Evolutionary conservation across 2,113 vertebrate species (phyloP), one percentile per base, ranked within the genome.

Genomic region (Coptodon rendalli): DNA sequence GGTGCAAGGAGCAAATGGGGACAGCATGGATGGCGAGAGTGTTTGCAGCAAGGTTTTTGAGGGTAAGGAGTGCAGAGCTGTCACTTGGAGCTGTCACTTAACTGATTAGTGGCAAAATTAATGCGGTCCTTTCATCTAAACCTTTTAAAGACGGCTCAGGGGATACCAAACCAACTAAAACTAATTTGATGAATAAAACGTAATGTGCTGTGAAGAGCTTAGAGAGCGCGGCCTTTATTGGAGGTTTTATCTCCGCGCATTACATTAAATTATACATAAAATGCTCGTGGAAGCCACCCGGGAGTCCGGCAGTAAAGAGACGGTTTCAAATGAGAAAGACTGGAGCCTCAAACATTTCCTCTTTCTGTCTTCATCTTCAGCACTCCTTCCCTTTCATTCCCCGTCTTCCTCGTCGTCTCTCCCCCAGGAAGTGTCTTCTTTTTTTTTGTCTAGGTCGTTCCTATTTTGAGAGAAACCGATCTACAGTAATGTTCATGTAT

Each of bases 121-220:
- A 96, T 95, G 94, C 92, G 88, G 92, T 89, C 92, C 94, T 95
- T 96, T 96, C 93, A 96, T 96, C 92, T 86, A 86, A 95, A 95
- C 95, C 95, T 96, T 96, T 96, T 95, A 95, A 96, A 96, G 95
- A 88, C 87, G 91, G 93, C 95, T 94, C 95, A 89, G 86, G 95
- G 96, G 94, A 96, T 90, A 93, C 92, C 93, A 95, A 93, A 92
- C 92, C 92, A 94, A 95, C 93, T 93, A 92, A 93, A 95, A 94
- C 92, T 96, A 96, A 97, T 96, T 95, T 96, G 95, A 96, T 94
- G 95, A 97, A 96, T 96, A 96, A 95, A 96, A 93, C 36, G 87
- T 95, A 96, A 96, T 92, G 94, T 82, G 92, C 92, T 95, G 86
- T 96, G 93, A 96, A 95, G 94, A 92, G 91, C 93, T 96, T 91